These are phyloP conservation scores for Tenthredo distinguenda DNA, from an alignment of 2,888 invertebrate species.

Conservation along the genomic window DNA sequence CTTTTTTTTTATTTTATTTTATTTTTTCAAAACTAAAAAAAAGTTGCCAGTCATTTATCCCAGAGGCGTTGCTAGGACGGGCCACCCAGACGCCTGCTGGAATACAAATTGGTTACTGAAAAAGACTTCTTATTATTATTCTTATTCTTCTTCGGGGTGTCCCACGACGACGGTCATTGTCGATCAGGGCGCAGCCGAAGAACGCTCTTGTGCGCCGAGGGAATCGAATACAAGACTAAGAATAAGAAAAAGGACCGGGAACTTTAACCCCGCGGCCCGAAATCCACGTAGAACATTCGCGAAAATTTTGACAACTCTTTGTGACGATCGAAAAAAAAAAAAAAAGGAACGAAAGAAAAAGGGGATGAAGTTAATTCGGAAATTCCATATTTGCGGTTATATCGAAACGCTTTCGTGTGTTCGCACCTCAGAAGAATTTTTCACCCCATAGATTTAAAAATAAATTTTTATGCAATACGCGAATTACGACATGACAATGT, in stretches of 20 bases:
- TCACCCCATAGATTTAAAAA: neutral
- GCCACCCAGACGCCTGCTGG: conserved; percentile 32
- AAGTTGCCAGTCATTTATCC: conserved; percentile 51
- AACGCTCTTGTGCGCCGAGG: neutral
- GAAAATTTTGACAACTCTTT: neutral
- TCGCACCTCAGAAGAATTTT: neutral
- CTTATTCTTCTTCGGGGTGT: conserved; percentile 50
- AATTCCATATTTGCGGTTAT: neutral
- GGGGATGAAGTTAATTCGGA: no score
- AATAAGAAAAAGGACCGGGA: neutral
- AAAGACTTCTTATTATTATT: neutral
- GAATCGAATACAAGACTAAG: neutral
- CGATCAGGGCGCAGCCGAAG: neutral
- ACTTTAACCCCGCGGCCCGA: neutral
- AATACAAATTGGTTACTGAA: conserved; percentile 62
- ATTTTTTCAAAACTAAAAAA: conserved; percentile 37
- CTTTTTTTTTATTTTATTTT: neutral
- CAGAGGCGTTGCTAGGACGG: conserved; percentile 32
- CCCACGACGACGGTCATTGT: conserved; percentile 56
- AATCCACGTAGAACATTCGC: neutral
- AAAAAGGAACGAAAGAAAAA: no score
- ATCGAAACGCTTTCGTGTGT: neutral
- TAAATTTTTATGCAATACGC: neutral
- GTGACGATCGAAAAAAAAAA: neutral
- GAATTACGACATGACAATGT: neutral